A percentile compares a stretch with the other conserved stretches of the same genome.
Conservation (phyloP, 1,140 invertebrate species). For the Cardiocondyla obscurior region DNA sequence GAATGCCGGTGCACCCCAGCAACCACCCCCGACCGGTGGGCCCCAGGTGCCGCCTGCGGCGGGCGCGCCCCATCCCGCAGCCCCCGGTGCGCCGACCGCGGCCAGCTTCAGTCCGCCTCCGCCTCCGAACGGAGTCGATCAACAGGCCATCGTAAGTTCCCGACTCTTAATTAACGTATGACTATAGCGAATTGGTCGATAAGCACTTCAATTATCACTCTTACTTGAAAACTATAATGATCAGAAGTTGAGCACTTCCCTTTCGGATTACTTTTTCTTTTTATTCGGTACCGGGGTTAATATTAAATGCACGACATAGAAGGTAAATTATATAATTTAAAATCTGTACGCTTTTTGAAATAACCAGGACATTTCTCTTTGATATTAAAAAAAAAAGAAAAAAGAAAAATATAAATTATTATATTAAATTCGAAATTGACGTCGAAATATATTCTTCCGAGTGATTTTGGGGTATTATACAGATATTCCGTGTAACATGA, state of each 20-base stretch:
- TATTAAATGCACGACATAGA: too few species aligned
- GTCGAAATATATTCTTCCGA: background rate
- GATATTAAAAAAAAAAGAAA: too few species aligned
- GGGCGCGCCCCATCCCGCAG: slow-evolving; percentile 75
- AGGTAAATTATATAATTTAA: too few species aligned
- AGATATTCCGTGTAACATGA: background rate
- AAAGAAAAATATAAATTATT: too few species aligned
- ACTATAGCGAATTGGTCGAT: background rate
- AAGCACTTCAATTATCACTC: slow-evolving; percentile 1
- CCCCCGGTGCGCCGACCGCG: slow-evolving; percentile 77
- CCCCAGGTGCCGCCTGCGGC: slow-evolving; percentile 77
- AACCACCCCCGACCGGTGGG: slow-evolving; percentile 74
- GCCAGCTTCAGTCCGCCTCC: slow-evolving; percentile 82
- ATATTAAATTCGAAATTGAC: background rate
- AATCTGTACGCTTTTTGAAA: too few species aligned
- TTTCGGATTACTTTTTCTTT: too few species aligned
- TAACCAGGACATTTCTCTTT: too few species aligned
- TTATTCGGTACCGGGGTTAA: too few species aligned
- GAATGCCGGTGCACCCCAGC: slow-evolving; percentile 75
- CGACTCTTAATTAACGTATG: slow-evolving; percentile 2
- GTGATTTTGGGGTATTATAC: background rate
- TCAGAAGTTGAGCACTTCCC: background rate
- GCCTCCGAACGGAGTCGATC: slow-evolving; percentile 82
- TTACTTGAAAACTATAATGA: background rate
- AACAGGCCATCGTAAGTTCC: slow-evolving; percentile 80